A percentile compares a stretch with the other conserved stretches of the same genome.
These are phyloP conservation scores for Ecdyonurus torrentis DNA, from an alignment of 2,888 invertebrate species.

Conservation along the genomic window DNA sequence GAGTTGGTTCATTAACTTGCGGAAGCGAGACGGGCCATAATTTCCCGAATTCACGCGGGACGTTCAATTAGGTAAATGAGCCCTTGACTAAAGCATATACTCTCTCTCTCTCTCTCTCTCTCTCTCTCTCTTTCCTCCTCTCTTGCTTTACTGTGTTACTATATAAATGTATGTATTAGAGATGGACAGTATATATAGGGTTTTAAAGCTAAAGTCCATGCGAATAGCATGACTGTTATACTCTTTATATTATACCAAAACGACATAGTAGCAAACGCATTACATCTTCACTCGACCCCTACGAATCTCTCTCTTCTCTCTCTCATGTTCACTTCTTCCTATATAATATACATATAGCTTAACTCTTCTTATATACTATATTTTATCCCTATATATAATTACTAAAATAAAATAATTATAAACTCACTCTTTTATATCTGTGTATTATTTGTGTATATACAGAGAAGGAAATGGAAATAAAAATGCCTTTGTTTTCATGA, in stretches of 20 bases:
- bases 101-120: no score
- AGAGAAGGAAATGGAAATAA: no score
- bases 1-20: background rate
- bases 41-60: slow-evolving; percentile 2
- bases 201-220: background rate
- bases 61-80: slow-evolving; percentile 4
- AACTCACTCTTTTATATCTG: no score
- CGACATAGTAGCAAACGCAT: background rate
- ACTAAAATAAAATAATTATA: background rate
- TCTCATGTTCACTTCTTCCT: background rate
- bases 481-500: background rate
- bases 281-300: background rate
- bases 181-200: background rate
- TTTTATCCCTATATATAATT: background rate
- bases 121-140: no score
- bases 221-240: no score
- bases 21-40: slow-evolving; percentile 3
- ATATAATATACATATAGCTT: no score
- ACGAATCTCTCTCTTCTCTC: background rate
- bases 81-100: background rate
- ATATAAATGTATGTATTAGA: background rate
- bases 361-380: background rate
- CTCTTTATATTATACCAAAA: background rate
- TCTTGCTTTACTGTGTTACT: no score
- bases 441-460: no score